Evolutionary conservation across 1,140 invertebrate species (phyloP).

Genomic region (Dufourea novaeangliae): DNA sequence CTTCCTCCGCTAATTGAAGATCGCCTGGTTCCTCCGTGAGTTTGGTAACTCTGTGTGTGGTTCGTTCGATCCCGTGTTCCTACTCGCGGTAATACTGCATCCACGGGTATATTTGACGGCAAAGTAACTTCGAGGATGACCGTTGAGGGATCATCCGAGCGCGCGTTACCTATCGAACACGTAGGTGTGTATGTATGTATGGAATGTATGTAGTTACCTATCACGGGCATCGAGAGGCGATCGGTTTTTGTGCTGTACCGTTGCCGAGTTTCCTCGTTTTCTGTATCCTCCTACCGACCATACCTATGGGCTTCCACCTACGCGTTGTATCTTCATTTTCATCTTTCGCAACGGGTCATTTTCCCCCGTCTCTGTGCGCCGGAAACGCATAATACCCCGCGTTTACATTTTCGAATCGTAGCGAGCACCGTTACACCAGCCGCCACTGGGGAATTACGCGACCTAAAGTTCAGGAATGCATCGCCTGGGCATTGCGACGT

Average conservation of each 20-base stretch:
- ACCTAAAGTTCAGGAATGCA: background rate
- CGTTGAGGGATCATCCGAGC: background rate
- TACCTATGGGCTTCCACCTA: background rate
- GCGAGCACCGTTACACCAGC: background rate
- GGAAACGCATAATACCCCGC: background rate
- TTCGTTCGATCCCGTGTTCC: background rate
- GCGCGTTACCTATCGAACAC: background rate
- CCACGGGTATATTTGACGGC: background rate
- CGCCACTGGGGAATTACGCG: too few species aligned
- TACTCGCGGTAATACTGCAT: background rate
- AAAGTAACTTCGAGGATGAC: slow-evolving; percentile 16
- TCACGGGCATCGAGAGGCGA: background rate
- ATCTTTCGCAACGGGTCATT: background rate
- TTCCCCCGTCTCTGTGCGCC: background rate
- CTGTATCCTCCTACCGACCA: background rate
- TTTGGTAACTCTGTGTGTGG: background rate
- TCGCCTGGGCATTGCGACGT: slow-evolving; percentile 5
- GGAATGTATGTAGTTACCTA: too few species aligned
- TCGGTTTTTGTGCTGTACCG: background rate
- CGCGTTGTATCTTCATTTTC: too few species aligned
- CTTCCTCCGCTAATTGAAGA: slow-evolving; percentile 25
- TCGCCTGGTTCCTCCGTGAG: background rate
- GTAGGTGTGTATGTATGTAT: too few species aligned
- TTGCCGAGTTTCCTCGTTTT: background rate
- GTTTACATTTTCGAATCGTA: background rate